Evolutionary conservation across 64 coral and sea anemone genomes (phyloP), one percentile per base, ranked within the genome.

Genomic region (Montipora cactus): DNA sequence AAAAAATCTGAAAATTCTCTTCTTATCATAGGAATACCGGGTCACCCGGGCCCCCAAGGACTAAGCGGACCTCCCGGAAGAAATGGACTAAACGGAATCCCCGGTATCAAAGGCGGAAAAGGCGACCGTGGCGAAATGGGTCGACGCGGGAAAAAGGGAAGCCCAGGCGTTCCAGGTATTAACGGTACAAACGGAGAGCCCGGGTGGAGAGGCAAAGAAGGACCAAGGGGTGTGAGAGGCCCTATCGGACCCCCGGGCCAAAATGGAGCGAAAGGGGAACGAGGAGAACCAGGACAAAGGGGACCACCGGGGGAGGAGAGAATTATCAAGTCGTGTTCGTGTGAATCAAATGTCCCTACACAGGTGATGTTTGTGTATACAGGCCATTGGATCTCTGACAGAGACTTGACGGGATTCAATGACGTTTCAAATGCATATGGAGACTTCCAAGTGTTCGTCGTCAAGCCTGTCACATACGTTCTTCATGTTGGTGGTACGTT

Each of bases 141-240:
- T 0, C 92, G 93, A 4, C 83, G 92, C 70, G 96, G 96, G 12
- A 80, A 78, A 4, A 90, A 93, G 21, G 96, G 96, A 62, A 45
- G 64, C 6, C 84, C 93, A 4, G 96, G 96, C 44, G 61, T 77
- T 79, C 57, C 81, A 2, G 96, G 96, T 6, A 72, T 78, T 46
- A 98, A 98, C 83, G 96, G 96, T 51, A 98, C 96, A 9, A 23
- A 98, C 77, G 96, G 96, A 89, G 3, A 49, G 18, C 96, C 96
- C 22, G 96, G 96, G 18, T 98, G 93, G 93, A 90, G 96, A 64
- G 96, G 96, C 2, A 98, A 98, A 46, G 75, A 90, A 51, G 96
- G 96, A 18, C 96, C 93, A 11, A 88, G 96, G 72, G 96, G 96
- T 5, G 82, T 93, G 5, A 88, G 92, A 79, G 96, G 96, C 3